Percentiles rank a stretch among this genome's conserved stretches.
Evolutionary conservation across 2,888 invertebrate species (phyloP).

Genomic region (Idaea biselata): DNA sequence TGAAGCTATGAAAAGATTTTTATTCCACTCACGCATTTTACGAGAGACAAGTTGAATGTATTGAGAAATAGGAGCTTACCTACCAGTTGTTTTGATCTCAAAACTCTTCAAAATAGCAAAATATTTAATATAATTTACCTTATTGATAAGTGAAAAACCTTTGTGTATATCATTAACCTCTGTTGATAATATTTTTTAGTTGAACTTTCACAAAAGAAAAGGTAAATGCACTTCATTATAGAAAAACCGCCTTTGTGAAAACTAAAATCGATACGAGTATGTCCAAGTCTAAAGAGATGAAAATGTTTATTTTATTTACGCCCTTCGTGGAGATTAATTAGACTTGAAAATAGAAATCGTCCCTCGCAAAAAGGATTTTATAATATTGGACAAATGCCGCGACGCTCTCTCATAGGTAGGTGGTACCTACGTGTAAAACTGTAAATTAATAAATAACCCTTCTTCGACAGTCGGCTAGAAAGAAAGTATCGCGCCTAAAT

Average conservation of each 20-base stretch:
- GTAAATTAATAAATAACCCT: no score
- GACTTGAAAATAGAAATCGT: background rate
- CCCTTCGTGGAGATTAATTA: background rate
- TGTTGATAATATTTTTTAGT: constrained; percentile 6
- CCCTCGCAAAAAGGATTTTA: no score
- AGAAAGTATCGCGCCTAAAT: no score
- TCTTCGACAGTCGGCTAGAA: no score
- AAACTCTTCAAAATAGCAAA: background rate
- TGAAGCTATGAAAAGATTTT: background rate
- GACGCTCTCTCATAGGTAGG: no score
- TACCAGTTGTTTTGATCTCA: background rate
- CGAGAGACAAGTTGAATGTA: background rate
- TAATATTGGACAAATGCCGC: no score
- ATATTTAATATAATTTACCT: background rate
- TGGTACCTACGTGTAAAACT: no score
- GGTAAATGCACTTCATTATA: constrained; percentile 14
- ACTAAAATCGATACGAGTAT: constrained; percentile 13
- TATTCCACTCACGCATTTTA: background rate
- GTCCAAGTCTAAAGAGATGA: constrained; percentile 13
- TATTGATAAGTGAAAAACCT: background rate
- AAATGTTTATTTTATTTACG: background rate
- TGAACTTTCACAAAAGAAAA: constrained; percentile 11
- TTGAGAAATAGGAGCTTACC: background rate
- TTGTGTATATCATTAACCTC: background rate
- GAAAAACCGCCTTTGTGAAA: constrained; percentile 12